Evolutionary conservation across 2,888 invertebrate species (phyloP), one percentile per base, ranked within the genome.

Genomic region (Acrobeloides nanus): DNA sequence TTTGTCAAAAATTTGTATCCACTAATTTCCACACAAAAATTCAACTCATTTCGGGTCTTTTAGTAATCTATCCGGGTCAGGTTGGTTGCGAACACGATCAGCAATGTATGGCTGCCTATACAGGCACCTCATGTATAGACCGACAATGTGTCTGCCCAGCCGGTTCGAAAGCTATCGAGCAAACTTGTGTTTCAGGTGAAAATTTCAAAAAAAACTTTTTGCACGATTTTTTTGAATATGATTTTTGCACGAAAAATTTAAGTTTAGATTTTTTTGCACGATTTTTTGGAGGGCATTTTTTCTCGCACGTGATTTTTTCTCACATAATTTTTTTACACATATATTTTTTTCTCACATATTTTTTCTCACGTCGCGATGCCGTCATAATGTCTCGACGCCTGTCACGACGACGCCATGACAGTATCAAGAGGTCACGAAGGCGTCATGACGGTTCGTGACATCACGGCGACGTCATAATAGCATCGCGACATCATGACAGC

Each of bases 61-160:
- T 56, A 73, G 73, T 73, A 31, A 59, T 73, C 50, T 73, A 64
- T 49, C 73, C 73, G 25, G 73, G 73, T 24, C 70, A 73, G 53
- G 48, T 53, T 41, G 73, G 73, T 38, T 73, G 73, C 50, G 59
- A 61, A 31, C 54, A 53, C 51, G 67, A 73, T 51, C 50, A 49
- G 35, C 73, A 73, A 55, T 73, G 73, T 52, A 46, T 62, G 25
- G 63, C 73, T 3, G 70, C 67, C 40, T 62, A 65, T 41, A 53
- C 62, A 5, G 65, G 65, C n/a, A 59, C 73, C 12, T 44, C 48
- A 20, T 73, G 73, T 46, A 49, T 62, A 48, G 60, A 65, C 47
- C 53, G 64, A 20, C 52, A 62, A 46, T 73, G 73, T 53, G 61
- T 66, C 10, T 73, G 73, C 47, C 73, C 74, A 8, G 58, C 59